Evolutionary conservation across 2,888 invertebrate species (phyloP).

Genomic region (Anaspis maculata): DNA sequence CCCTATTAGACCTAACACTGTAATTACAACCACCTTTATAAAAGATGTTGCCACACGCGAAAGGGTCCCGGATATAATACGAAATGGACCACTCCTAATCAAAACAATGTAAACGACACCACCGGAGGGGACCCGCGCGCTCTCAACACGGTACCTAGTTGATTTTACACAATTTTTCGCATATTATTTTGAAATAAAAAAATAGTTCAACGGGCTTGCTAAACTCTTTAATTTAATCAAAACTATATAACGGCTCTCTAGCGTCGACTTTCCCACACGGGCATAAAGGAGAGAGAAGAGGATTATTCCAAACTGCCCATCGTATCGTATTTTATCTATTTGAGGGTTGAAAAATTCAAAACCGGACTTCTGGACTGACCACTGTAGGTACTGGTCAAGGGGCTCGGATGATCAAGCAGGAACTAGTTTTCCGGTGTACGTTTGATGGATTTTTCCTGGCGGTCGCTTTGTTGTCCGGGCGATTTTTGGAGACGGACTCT

Average conservation of each 20-base stretch:
- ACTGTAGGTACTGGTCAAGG: conserved; percentile 6
- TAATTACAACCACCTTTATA: conserved; percentile 31
- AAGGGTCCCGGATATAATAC: conserved; percentile 16
- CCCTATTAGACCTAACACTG: conserved; percentile 25
- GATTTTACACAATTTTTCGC: too few relatives aligned
- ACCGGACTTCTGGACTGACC: conserved; percentile 16
- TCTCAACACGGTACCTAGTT: too few relatives aligned
- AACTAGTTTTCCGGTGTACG: conserved; percentile 27
- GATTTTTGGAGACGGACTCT: conserved; percentile 22
- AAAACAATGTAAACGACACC: conserved; percentile 32
- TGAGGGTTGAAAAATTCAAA: conserved; percentile 14
- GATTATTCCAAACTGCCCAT: too few relatives aligned
- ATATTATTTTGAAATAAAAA: too few relatives aligned
- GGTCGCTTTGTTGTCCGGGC: conserved; percentile 17
- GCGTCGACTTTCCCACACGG: conserved; percentile 14
- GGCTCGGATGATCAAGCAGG: conserved; percentile 11
- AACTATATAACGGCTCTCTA: conserved; percentile 10
- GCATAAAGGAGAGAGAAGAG: conserved; percentile 13
- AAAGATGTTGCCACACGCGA: conserved; percentile 28
- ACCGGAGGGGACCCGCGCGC: too few relatives aligned
- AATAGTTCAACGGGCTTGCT: too few relatives aligned
- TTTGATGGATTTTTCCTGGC: conserved; percentile 28
- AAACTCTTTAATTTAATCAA: too few relatives aligned
- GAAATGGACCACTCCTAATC: conserved; percentile 28
- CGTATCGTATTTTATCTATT: conserved; percentile 14